Percentiles rank a stretch among this genome's conserved stretches.
These are phyloP conservation scores for Aporophyla nigra DNA, from an alignment of 2,888 invertebrate species.

Conservation along the genomic window DNA sequence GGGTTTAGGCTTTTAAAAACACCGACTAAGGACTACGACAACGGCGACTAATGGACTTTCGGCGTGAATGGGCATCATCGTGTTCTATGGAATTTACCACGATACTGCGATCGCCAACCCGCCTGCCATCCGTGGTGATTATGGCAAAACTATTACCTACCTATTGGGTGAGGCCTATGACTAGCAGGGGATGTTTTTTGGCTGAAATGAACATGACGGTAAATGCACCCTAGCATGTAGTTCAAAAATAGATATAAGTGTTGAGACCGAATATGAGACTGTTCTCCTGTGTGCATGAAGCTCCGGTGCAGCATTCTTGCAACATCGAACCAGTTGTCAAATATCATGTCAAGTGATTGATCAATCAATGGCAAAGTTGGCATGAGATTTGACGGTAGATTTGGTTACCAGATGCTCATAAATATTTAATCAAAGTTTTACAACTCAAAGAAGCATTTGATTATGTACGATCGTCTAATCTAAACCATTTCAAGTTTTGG, in stretches of 20 bases:
- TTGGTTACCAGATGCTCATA: neutral
- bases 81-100: no score
- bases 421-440: neutral
- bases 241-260: neutral
- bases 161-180: no score
- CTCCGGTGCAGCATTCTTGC: constrained; percentile 18
- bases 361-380: constrained; percentile 14
- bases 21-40: no score
- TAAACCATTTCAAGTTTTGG: neutral
- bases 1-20: no score
- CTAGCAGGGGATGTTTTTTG: no score
- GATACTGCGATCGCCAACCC: no score
- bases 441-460: neutral
- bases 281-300: neutral
- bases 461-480: neutral
- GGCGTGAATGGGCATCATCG: no score
- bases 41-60: no score
- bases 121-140: no score
- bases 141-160: no score
- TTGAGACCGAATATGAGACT: no score
- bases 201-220: no score
- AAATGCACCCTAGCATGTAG: neutral
- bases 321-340: constrained; percentile 13
- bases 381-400: neutral
- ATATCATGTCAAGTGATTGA: constrained; percentile 20